Evolutionary conservation across 1,140 invertebrate species (phyloP), one percentile per base, ranked within the genome.

Genomic region (Drosophila malerkotliana): DNA sequence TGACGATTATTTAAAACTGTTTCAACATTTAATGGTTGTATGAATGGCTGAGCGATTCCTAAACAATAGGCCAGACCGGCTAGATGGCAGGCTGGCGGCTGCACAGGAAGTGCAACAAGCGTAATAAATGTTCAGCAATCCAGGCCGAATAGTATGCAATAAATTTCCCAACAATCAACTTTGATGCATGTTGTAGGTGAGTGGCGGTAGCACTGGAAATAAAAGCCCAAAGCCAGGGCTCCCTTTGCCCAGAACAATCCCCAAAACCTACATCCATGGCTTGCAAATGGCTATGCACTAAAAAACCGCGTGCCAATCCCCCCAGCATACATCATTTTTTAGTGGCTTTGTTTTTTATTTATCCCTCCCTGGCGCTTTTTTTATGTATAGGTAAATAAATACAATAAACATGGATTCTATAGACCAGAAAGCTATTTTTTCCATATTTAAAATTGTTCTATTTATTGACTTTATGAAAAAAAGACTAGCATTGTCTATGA

Each of bases 81-180:
- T 14, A 14, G 39, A n/a, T 41, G 39, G 10, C 39, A 14, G n/a
- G 4, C 39, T 54, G 58, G 47, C 60, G 58, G 47, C 60, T 59
- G 49, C 55, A 47, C 60, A 66, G 59, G 71, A 76, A 75, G 81
- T 77, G 82, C 82, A 87, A 87, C 82, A 87, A 87, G 82, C 83
- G 83, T 88, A 88, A 87, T 87, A 87, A 87, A 87, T 87, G 79
- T 88, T 73, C 82, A 66, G 71, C 68, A 52, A 66, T 80, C 77
- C 68, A 64, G 60, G 72, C 87, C 79, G 77, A 82, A 85, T 87
- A 90, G 85, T 82, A 79, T 82, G 85, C 81, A 90, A 90, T 90
- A 90, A 90, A 90, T 90, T 90, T 90, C 72, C 67, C 78, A 90
- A 90, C 85, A 87, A 90, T 90, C 82, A 85, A 90, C 78, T 79